Evolutionary conservation across 2,888 invertebrate species (phyloP), one percentile per base, ranked within the genome.

Genomic region (Dryobota labecula): DNA sequence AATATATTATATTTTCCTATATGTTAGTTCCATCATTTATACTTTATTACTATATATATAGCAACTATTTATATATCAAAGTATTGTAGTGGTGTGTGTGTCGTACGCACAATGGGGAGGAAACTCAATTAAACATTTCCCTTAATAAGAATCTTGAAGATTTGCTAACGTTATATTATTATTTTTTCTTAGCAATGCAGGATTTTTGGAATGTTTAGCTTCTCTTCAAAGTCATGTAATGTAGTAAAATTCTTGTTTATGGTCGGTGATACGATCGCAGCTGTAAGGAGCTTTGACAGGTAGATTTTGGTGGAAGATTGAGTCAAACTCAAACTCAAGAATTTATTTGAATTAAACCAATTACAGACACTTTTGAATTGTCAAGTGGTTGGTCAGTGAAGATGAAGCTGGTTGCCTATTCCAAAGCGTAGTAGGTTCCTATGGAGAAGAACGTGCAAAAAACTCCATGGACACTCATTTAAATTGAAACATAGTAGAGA

Each of bases 1-100:
- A 94, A 95, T 95, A 94, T 95, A 95, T 95, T 94, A 96, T 95
- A 96, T 95, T 95, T 95, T 95, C 93, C 93, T 95, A 95, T 95
- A 95, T 94, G 94, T 94, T 92, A 93, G 93, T 95, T 95, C 93
- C 95, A 96, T 96, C 95, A 95, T 95, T 95, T 96, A 95, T 96
- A 95, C 95, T 96, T 96, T 95, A 95, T 95, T 94, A 93, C 94
- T 94, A 93, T 95, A 94, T 93, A 94, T 78, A 82, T 78, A 94
- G 90, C 89, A 93, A 93, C 94, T 94, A 94, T 93, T 92, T 92
- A 93, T 94, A 93, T 87, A 90, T 86, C 51, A 70, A 78, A 80
- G 80, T 75, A 70, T 73, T 78, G 78, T 73, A 54, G 71, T 61
- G 71, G 84, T 85, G 85, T 85, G 85, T 84, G 83, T 73, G 62